Evolutionary conservation across 2,888 invertebrate genomes (phyloP), one percentile per base, ranked within the genome.

Genomic region (Stenchaetothrips biformis): DNA sequence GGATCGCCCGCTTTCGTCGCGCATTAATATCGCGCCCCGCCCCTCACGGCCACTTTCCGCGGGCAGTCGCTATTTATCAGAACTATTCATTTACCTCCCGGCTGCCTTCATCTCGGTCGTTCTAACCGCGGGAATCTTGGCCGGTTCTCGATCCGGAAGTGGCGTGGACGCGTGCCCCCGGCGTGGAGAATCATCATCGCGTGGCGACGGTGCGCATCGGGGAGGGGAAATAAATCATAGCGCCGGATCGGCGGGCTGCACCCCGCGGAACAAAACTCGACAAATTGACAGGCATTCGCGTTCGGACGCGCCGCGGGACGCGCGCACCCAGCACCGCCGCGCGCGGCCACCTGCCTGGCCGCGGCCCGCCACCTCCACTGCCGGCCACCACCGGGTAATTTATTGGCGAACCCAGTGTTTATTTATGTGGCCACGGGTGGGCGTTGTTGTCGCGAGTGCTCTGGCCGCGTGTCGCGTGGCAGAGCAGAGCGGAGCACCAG

Each of bases 271-370:
- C 67, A 67, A 67, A 67, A 67, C 67, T 7, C n/a, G 67, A 67
- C 67, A 67, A 67, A 67, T 67, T 67, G 67, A 67, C 67, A 67
- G 67, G 67, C n/a, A n/a, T n/a, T n/a, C n/a, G n/a, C 67, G n/a
- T n/a, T 67, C 21, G 67, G 67, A 67, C 67, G 21, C 67, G 21
- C n/a, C 8, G 0, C 9, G 53, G 2, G 53, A 53, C 13, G 49
- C 13, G 49, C 49, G 49, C 8, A 13, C 8, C 49, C 49, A 49
- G 49, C 7, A 13, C 8, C 49, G 7, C 49, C 49, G 49, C 8
- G 8, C 49, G 49, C 8, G 16, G 53, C 9, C 16, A 53, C 53
- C 53, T 16, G 21, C 67, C 21, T 67, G 67, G n/a, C 67, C 67
- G 67, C 21, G 67, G 37, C 21, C n/a, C 8, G 67, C 67, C 16